A percentile compares a stretch with the other conserved stretches of the same genome.
Conservation (phyloP, 1,140 invertebrate species). For the Ceratina australensis region DNA sequence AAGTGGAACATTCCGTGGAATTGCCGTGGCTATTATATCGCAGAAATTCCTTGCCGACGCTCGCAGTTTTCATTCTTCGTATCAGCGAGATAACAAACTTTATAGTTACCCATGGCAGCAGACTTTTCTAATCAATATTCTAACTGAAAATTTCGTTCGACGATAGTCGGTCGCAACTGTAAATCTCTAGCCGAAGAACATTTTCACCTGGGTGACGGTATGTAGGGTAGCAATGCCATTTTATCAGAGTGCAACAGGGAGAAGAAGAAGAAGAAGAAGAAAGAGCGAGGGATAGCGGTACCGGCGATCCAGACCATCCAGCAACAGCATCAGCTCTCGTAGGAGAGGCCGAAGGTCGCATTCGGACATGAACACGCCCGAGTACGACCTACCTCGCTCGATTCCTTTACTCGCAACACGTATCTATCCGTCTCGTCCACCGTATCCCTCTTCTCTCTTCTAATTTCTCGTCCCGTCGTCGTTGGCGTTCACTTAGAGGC, state of each 20-base stretch:
- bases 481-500: background rate
- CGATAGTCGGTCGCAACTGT: background rate
- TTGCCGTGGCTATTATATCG: background rate
- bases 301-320: constrained; percentile 59
- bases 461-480: constrained; percentile 25
- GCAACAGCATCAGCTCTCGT: constrained; percentile 56
- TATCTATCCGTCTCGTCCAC: constrained; percentile 61
- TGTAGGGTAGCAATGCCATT: constrained; percentile 70
- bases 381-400: constrained; percentile 61
- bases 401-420: constrained; percentile 46
- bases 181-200: constrained; percentile 5
- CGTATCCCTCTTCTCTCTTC: background rate
- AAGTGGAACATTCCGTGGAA: background rate
- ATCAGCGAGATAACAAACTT: too few species aligned
- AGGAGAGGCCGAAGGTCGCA: constrained; percentile 66
- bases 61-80: too few species aligned
- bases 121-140: too few species aligned
- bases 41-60: background rate
- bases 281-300: constrained; percentile 61
- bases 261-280: background rate
- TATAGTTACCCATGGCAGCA: too few species aligned
- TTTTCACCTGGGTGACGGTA: constrained; percentile 44
- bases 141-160: too few species aligned
- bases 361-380: constrained; percentile 69
- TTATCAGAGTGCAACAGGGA: constrained; percentile 39